Conservation (phyloP, 2,797 vertebrate genomes). For the Artibeus jamaicensis region DNA sequence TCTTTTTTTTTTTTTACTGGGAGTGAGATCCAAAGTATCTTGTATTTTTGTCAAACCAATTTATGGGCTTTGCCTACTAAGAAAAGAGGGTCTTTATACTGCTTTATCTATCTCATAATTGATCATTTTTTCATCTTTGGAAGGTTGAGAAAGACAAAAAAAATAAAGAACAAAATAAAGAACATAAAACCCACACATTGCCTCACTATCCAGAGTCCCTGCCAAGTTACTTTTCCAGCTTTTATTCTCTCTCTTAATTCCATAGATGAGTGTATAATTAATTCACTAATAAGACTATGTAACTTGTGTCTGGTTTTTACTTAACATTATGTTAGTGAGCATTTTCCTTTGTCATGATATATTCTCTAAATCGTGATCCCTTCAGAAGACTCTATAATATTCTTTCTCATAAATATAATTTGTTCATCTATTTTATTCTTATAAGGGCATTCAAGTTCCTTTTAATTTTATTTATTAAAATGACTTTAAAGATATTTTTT, state of each 20-base stretch:
- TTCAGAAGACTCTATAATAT: constrained; percentile 19
- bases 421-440: not conserved
- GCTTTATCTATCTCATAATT: not conserved
- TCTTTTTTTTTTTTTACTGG: not conserved
- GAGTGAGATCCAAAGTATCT: not conserved
- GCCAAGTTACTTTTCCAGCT: not conserved
- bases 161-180: not conserved
- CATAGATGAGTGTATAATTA: not conserved
- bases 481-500: not conserved
- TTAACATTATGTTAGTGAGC: not conserved
- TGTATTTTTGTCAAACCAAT: not conserved
- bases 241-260: not conserved
- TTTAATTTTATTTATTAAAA: not conserved
- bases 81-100: not conserved
- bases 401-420: constrained; percentile 14
- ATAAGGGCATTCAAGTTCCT: not conserved
- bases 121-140: not conserved
- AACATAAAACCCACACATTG: not conserved
- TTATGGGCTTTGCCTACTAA: not conserved
- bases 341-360: not conserved
- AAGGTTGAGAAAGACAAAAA: not conserved
- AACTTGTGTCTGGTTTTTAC: not conserved
- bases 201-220: not conserved
- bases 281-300: not conserved
- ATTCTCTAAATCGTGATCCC: not conserved